Conservation (phyloP, 30 jellyfish, hydroid and myxozoan genomes). For the Morbakka virulenta region DNA sequence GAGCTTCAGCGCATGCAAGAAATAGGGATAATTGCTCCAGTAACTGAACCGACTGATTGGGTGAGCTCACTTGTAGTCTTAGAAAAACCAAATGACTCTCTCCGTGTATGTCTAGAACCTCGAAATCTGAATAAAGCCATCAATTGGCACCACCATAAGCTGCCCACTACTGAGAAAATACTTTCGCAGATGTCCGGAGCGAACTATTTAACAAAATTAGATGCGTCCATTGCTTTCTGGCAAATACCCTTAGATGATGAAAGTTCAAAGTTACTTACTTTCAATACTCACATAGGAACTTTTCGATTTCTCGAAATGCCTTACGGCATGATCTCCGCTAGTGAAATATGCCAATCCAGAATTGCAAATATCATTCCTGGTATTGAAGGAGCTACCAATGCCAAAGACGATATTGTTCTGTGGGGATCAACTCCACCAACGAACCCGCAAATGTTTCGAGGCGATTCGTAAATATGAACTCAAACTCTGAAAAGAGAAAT, state of each 20-base stretch:
- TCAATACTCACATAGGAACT: slow-evolving; percentile 52
- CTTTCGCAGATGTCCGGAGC: slow-evolving; percentile 57
- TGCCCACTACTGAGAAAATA: slow-evolving; percentile 60
- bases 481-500: too few species aligned
- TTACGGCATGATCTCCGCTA: slow-evolving; percentile 39
- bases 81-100: too few species aligned
- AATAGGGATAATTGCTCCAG: too few species aligned
- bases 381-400: slow-evolving; percentile 13
- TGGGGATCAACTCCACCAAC: too few species aligned
- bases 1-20: slow-evolving; percentile 58
- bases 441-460: too few species aligned
- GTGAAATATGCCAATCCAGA: slow-evolving; percentile 1
- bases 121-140: too few species aligned
- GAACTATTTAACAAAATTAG: slow-evolving; percentile 18
- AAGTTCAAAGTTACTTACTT: slow-evolving; percentile 27
- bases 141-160: too few species aligned
- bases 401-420: slow-evolving; percentile 11
- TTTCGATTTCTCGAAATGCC: slow-evolving; percentile 41
- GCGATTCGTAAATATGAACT: too few species aligned
- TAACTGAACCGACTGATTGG: too few species aligned
- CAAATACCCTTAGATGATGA: slow-evolving; percentile 22
- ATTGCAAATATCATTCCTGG: too few species aligned
- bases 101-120: too few species aligned
- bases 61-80: too few species aligned
- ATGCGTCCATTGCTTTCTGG: slow-evolving; percentile 37